Conservation (phyloP, 1,140 invertebrate species). For the Linepithema humile region DNA sequence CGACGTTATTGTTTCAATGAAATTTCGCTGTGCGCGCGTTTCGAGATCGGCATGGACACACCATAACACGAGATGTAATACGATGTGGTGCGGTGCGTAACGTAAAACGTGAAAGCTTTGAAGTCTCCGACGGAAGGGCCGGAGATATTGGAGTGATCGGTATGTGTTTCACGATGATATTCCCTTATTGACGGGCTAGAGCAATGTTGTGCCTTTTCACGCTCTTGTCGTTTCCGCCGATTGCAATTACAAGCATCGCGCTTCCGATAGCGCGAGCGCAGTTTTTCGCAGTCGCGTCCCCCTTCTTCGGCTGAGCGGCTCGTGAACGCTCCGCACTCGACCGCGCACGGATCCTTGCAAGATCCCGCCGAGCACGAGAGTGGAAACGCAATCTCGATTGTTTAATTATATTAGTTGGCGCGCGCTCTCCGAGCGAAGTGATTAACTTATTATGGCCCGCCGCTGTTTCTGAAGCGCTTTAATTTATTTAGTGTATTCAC, state of each 20-base stretch:
- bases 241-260: conserved; percentile 18
- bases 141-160: conserved; percentile 68
- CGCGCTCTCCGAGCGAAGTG: conserved; percentile 57
- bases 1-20: not conserved
- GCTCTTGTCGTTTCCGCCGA: conserved; percentile 39
- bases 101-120: conserved; percentile 69
- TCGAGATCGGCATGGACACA: conserved; percentile 46
- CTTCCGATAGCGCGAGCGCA: not conserved
- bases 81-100: conserved; percentile 61
- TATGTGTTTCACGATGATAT: conserved; percentile 56
- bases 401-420: conserved; percentile 69
- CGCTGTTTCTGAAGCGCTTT: conserved; percentile 69
- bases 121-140: conserved; percentile 62
- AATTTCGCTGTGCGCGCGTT: not conserved
- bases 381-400: conserved; percentile 25
- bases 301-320: not conserved
- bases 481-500: conserved; percentile 73
- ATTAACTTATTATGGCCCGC: conserved; percentile 69
- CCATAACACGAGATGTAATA: conserved; percentile 65
- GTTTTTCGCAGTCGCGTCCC: conserved; percentile 6
- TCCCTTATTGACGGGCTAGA: conserved; percentile 56
- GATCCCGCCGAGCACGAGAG: not conserved
- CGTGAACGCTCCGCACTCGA: not conserved
- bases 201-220: conserved; percentile 40
- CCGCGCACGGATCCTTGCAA: not conserved